phyloP scores from a whole-genome alignment of 2,888 invertebrate species.

The Branchellion lobata region DNA sequence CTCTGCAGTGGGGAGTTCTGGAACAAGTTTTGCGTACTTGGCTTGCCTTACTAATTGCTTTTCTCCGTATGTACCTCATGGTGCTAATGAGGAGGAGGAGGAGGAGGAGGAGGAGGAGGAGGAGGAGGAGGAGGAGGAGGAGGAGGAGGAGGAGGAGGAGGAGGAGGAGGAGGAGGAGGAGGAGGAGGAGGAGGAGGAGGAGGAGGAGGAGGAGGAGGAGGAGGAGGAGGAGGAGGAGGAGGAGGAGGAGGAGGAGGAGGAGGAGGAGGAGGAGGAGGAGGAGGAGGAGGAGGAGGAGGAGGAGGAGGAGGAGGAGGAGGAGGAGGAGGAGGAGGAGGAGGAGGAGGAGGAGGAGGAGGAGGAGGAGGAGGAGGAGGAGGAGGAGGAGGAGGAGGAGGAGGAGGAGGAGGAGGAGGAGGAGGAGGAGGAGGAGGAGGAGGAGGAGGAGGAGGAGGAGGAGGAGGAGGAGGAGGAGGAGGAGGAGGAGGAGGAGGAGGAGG shows the following conservation, averaged over 20 bases:
- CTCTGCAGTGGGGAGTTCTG: too few species aligned
- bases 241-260: neutral
- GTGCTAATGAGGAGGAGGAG: neutral
- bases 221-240: neutral
- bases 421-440: neutral
- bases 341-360: neutral
- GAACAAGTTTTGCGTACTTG: too few species aligned
- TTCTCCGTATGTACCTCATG: too few species aligned
- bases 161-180: neutral
- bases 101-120: neutral
- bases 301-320: neutral
- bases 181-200: neutral
- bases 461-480: neutral
- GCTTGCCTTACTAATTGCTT: too few species aligned
- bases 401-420: neutral
- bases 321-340: neutral
- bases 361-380: neutral
- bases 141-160: neutral
- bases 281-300: neutral
- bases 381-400: conserved; percentile 2
- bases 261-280: neutral
- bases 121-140: neutral
- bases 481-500: neutral
- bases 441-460: neutral
- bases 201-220: neutral